A percentile compares a stretch with the other conserved stretches of the same genome.
These are phyloP conservation scores for Neomonachus schauinslandi DNA, from an alignment of 2,113 vertebrate genomes.

Conservation along the genomic window DNA sequence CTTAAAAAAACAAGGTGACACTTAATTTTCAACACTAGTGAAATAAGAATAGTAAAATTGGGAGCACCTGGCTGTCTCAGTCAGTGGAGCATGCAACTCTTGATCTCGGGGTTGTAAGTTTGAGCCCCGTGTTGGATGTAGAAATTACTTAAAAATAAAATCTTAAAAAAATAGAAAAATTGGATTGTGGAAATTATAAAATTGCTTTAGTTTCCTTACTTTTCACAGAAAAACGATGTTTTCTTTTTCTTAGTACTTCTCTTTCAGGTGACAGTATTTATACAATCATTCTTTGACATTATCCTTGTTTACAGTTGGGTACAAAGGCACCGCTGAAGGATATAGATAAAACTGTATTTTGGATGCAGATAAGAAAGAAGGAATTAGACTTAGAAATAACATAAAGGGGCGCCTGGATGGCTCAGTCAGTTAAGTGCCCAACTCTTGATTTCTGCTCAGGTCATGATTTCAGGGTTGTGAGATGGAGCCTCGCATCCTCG, in stretches of 20 bases:
- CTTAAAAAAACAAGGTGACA: not conserved
- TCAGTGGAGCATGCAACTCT: not conserved
- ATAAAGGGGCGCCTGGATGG: not conserved
- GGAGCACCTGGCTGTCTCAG: not conserved
- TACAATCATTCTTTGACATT: slow-evolving; percentile 15
- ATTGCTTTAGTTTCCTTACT: slow-evolving; percentile 49
- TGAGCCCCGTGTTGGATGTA: not conserved
- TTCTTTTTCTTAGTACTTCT: slow-evolving; percentile 44
- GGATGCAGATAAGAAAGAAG: slow-evolving; percentile 22
- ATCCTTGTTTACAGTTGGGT: slow-evolving; percentile 51
- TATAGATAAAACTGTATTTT: slow-evolving; percentile 62
- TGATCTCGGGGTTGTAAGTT: not conserved
- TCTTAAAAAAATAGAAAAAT: slow-evolving; percentile 34
- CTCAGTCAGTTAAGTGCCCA: not conserved
- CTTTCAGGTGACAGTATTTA: slow-evolving; percentile 43
- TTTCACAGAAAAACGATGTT: not conserved
- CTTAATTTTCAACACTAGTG: slow-evolving; percentile 32
- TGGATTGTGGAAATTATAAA: slow-evolving; percentile 55
- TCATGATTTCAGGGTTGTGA: not conserved
- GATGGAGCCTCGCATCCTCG: accelerated
- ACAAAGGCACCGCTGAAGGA: not conserved
- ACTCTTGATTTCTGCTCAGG: not conserved
- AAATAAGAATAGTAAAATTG: slow-evolving; percentile 46
- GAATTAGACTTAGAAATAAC: slow-evolving; percentile 50
- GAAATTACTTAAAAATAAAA: not conserved